Percentiles rank a stretch among this genome's conserved stretches.
These are phyloP conservation scores for Pempheris klunzingeri DNA, from an alignment of 2,797 vertebrate genomes.

Conservation along the genomic window DNA sequence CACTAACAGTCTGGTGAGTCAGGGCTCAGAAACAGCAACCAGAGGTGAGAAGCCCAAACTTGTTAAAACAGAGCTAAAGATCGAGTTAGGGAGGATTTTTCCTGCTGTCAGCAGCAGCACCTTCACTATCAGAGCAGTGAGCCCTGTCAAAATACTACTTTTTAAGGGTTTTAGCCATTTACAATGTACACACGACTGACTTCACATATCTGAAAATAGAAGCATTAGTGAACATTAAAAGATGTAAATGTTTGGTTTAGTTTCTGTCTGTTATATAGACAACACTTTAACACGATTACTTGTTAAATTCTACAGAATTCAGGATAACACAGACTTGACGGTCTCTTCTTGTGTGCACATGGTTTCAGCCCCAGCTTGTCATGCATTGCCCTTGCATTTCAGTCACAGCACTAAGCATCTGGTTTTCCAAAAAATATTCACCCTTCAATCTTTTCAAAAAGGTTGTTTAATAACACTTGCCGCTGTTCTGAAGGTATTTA, in stretches of 20 bases:
- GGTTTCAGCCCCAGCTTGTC: background rate
- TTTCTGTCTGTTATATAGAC: background rate
- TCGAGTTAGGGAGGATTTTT: constrained; percentile 1
- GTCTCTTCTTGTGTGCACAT: background rate
- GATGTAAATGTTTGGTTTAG: background rate
- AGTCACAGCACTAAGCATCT: background rate
- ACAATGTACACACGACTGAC: background rate
- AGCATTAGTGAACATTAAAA: background rate
- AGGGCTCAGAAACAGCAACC: background rate
- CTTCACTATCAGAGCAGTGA: background rate
- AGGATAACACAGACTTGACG: background rate
- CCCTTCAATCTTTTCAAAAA: background rate
- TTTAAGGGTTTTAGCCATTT: background rate
- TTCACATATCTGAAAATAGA: background rate
- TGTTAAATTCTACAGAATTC: background rate
- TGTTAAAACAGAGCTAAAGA: constrained; percentile 18
- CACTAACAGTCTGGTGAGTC: background rate
- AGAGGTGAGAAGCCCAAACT: constrained; percentile 14
- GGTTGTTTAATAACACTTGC: background rate
- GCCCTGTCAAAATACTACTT: background rate
- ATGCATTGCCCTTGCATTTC: background rate
- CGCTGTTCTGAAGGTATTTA: background rate
- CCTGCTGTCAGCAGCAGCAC: background rate
- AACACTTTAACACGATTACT: background rate
- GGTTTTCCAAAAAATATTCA: background rate